Conservation (phyloP, 2,113 vertebrate species). For the Ameiurus melas region DNA sequence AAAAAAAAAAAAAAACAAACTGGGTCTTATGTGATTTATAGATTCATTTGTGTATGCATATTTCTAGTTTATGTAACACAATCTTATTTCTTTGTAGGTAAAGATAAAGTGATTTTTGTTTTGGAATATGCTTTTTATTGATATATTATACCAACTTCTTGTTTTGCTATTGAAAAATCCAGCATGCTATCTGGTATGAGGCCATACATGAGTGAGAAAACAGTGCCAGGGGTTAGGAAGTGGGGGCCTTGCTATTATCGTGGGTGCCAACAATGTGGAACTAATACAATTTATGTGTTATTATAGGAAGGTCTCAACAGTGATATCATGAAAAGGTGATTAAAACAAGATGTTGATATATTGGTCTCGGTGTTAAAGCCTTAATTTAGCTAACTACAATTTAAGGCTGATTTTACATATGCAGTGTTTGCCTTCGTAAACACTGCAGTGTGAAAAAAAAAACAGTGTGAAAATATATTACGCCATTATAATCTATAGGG, state of each 20-base stretch:
- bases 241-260: not conserved
- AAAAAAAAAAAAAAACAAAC: too few species aligned
- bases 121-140: not conserved
- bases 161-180: not conserved
- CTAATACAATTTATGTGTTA: constrained; percentile 6
- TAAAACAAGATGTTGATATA: not conserved
- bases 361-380: not conserved
- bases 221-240: not conserved
- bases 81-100: not conserved
- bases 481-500: not conserved
- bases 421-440: not conserved
- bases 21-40: not conserved
- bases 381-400: not conserved
- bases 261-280: not conserved
- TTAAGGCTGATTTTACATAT: not conserved
- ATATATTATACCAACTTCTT: not conserved
- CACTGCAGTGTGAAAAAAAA: not conserved
- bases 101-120: not conserved
- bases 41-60: not conserved
- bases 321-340: not conserved
- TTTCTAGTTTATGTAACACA: not conserved
- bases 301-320: not conserved
- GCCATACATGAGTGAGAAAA: not conserved
- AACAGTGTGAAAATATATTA: not conserved
- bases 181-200: not conserved